Base-by-base conservation (phyloP, 2,113 vertebrate genomes). In the Paramormyrops kingsleyae region DNA sequence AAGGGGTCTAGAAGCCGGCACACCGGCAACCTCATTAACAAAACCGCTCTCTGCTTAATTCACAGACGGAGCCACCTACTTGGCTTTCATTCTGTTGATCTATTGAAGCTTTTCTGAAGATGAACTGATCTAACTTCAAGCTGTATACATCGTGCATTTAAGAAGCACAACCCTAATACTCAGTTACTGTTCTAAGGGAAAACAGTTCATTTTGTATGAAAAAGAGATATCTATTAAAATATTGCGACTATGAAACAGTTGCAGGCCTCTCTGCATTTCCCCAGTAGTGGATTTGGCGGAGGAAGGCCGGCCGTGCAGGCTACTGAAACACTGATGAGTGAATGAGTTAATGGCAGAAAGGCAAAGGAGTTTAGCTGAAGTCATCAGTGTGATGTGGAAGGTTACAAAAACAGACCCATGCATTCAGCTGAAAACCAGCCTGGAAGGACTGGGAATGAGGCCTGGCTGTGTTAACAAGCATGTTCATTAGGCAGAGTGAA, bases 71-170 rank as follows among this genome's bases (percentile, higher is more conserved):
- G 21, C 19, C 35, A 46, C 35, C 52, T 59, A 13, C 59, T 62
- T 19, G 15, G 50, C 50, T 87, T 31, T 53, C 49, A 84, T 31
- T n/a, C 62, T 88, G 53, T 21, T 56, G n/a, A 53, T 1, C 39
- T 52, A 56, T 24, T 42, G 42, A 53, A 80, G 35, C 39, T 9
- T 49, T 31, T 39, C 52, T 62, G 42, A 52, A 35, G 56, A 89
- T 27, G 46, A 83, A 15, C 12, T 84, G 47, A 46, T 56, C 35
- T 21, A 31, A 31, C 39, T 87, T 62, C 88, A 88, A 80, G 56
- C 84, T 90, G 86, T 88, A 88, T 88, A 88, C 86, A 74, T 39
- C 89, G 90, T 89, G 89, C 88, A 90, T 88, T 86, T 83, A 62
- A 66, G 86, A 89, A 89, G 49, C 35, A 83, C 35, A 56, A 80